These are phyloP conservation scores for Crocodylus rhombifer DNA, from an alignment of 2,797 vertebrate species.

Conservation along the genomic window DNA sequence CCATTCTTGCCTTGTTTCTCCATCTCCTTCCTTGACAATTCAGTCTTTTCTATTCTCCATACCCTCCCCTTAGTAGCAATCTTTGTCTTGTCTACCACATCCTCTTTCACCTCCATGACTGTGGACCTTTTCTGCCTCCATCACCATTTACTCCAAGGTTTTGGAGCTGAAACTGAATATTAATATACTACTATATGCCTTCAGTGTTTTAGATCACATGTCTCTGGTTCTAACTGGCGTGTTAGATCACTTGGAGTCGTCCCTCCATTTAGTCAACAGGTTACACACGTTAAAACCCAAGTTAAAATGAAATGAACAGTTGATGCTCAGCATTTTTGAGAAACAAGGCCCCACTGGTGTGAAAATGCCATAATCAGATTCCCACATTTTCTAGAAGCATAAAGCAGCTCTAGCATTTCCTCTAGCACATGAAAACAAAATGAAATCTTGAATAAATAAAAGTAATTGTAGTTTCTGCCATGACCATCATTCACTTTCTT, in stretches of 20 bases:
- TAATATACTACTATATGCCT: no score
- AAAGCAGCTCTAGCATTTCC: background rate
- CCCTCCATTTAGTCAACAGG: rapidly evolving
- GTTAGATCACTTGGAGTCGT: background rate
- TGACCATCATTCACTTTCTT: background rate
- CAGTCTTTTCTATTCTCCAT: background rate
- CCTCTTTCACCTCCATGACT: background rate
- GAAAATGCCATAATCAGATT: background rate
- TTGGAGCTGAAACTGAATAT: background rate
- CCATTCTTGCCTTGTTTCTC: no score
- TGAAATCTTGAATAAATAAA: background rate
- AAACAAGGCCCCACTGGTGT: background rate
- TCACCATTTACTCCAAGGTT: background rate
- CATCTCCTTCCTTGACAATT: no score
- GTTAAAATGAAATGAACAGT: background rate
- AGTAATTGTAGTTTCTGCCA: background rate
- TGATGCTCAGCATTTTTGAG: background rate
- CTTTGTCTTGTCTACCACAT: rapidly evolving
- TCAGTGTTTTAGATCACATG: background rate
- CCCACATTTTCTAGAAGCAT: background rate
- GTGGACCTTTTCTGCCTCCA: background rate
- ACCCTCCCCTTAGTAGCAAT: background rate
- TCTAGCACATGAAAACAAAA: background rate
- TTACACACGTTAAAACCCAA: background rate
- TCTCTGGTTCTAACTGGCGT: background rate